Conservation (phyloP, 2,888 invertebrate species). For the Deroplatys truncata region DNA sequence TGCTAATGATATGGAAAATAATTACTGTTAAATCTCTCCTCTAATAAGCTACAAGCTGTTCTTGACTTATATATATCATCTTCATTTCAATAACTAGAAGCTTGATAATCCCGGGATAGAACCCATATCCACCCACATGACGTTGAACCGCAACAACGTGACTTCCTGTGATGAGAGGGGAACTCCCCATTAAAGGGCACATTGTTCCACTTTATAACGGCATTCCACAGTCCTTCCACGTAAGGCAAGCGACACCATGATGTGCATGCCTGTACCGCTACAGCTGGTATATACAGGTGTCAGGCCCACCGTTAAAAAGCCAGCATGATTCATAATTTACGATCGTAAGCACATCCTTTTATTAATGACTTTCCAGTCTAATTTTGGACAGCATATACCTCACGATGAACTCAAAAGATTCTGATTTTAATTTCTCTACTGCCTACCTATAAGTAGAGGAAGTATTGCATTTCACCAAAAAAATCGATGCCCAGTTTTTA, state of each 20-base stretch:
- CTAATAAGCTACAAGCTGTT: too few species aligned
- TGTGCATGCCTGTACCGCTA: background rate
- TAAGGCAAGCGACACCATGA: background rate
- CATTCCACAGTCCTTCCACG: background rate
- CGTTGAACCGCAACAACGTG: background rate
- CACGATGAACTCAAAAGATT: too few species aligned
- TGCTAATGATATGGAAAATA: too few species aligned
- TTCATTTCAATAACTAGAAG: too few species aligned
- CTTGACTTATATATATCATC: too few species aligned
- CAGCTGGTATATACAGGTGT: background rate
- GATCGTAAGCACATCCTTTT: background rate
- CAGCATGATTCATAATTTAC: background rate
- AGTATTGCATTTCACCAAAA: too few species aligned
- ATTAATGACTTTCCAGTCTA: background rate
- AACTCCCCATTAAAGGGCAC: background rate
- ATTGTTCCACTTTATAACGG: background rate
- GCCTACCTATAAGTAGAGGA: too few species aligned
- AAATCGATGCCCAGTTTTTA: too few species aligned
- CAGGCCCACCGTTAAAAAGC: background rate
- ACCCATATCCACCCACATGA: background rate
- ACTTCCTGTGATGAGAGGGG: background rate
- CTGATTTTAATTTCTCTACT: too few species aligned
- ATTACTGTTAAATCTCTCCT: too few species aligned
- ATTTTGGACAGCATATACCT: background rate
- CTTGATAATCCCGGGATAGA: too few species aligned